Conservation (phyloP, 2,888 invertebrate genomes). For the Volucella inanis region DNA sequence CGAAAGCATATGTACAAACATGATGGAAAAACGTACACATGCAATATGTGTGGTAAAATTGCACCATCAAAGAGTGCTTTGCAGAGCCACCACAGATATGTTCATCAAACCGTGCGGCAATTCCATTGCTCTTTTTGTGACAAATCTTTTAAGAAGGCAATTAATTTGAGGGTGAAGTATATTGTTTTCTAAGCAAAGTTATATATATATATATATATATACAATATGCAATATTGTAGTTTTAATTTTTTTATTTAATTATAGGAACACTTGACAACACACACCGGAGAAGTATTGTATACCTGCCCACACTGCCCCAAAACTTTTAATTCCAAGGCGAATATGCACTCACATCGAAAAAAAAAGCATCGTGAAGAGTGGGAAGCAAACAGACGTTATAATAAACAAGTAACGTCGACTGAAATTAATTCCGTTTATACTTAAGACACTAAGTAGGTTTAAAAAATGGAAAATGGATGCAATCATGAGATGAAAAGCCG, state of each 20-base stretch:
- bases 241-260: not conserved
- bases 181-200: too few relatives aligned
- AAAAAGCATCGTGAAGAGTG: slow-evolving; percentile 77
- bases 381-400: slow-evolving; percentile 74
- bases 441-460: too few relatives aligned
- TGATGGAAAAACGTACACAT: slow-evolving; percentile 69
- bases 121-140: slow-evolving; percentile 78
- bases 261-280: slow-evolving; percentile 78
- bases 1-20: slow-evolving; percentile 76
- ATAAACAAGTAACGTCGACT: not conserved
- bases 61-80: slow-evolving; percentile 76
- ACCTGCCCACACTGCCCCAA: slow-evolving; percentile 77
- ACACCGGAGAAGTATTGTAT: slow-evolving; percentile 77
- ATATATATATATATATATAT: too few relatives aligned
- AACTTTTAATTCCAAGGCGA: slow-evolving; percentile 78
- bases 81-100: slow-evolving; percentile 75
- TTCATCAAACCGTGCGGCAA: slow-evolving; percentile 65
- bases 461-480: too few relatives aligned
- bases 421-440: too few relatives aligned
- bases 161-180: slow-evolving; percentile 31
- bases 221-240: not conserved
- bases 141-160: slow-evolving; percentile 78
- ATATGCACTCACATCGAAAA: slow-evolving; percentile 78
- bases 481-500: too few relatives aligned
- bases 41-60: slow-evolving; percentile 76